Conservation (phyloP, 2,797 vertebrate species). For the Acanthornis magna region DNA sequence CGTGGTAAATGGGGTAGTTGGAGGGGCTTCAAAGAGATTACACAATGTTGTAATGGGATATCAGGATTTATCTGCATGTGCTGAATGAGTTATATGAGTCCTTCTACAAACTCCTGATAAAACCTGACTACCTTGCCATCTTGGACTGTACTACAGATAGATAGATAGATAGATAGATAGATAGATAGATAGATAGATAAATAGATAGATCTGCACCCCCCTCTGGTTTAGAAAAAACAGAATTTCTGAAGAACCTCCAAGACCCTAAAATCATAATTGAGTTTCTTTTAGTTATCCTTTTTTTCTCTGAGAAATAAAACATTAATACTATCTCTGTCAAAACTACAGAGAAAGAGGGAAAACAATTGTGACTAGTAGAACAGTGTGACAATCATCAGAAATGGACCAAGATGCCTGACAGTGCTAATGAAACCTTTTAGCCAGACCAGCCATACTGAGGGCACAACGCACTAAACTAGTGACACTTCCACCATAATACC, state of each 20-base stretch:
- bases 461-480: background rate
- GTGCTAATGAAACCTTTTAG: background rate
- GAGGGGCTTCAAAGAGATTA: background rate
- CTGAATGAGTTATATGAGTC: background rate
- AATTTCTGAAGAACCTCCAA: background rate
- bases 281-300: background rate
- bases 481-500: background rate
- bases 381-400: background rate
- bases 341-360: background rate
- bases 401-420: background rate
- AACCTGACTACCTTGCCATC: background rate
- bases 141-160: background rate
- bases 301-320: background rate
- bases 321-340: background rate
- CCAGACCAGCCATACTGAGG: background rate
- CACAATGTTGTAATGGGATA: background rate
- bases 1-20: background rate
- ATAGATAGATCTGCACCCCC: accelerated
- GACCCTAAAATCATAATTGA: background rate
- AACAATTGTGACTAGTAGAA: background rate
- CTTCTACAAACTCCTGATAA: background rate
- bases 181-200: background rate
- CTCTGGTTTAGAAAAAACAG: background rate
- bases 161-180: background rate
- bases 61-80: background rate